Evolutionary conservation across 2,888 invertebrate genomes (phyloP), one percentile per base, ranked within the genome.

Genomic region (Suillia variegata): DNA sequence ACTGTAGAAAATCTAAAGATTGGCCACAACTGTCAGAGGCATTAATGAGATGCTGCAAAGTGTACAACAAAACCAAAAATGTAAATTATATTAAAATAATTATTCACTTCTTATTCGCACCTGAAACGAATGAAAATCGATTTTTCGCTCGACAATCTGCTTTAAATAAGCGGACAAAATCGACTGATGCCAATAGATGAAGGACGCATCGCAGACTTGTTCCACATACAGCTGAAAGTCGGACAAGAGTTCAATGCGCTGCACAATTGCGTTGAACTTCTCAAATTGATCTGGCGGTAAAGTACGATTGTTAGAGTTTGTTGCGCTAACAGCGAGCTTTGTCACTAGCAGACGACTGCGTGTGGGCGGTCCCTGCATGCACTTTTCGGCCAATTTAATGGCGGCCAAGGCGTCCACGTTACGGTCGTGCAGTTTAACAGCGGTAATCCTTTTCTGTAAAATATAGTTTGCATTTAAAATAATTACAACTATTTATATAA

Each of bases 181-280:
- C 66, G 89, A 87, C 74, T 90, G 87, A 82, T 95, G 93, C 89
- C 92, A 93, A 76, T 90, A 88, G 55, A 95, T 82, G 82, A 92
- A 91, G 33, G 90, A 88, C 70, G 91, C 90, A 76, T 92, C 87
- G 78, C 89, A 89, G 21, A 88, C 84, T 62, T 83, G 81, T 51
- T 86, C 82, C 62, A 93, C 79, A 59, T 86, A 80, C 13, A 83
- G 75, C 38, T 85, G 84, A 62, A 90, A 85, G 68, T 86, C 85
- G 52, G 86, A 84, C 52, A 93, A 82, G 47, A 84, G 81, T 73
- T 88, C 87, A 54, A 92, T 84, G 72, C 89, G 88, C 68, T 87
- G 85, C 52, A 93, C 80, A 45, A 89, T 83, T 31, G 83, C 82
- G 49, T 86, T 83, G 54, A 93, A 82, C 71, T 85, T 86, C 2